Conservation (phyloP, 2,113 vertebrate species). For the Lophotis ruficrista region DNA sequence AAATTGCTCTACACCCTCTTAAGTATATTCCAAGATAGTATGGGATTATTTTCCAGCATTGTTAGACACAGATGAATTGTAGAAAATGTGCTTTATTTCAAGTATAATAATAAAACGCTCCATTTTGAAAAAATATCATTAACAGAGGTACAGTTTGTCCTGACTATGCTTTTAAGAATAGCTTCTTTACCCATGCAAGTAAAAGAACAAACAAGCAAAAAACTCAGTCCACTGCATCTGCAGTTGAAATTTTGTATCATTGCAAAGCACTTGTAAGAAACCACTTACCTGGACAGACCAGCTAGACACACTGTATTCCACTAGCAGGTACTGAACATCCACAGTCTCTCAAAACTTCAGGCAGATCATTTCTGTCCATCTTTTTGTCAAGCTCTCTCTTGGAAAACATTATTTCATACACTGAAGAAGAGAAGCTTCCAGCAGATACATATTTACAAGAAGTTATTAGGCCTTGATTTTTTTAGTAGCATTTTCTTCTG, state of each 20-base stretch:
- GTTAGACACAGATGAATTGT: background rate
- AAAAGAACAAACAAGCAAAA: background rate
- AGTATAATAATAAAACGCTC: background rate
- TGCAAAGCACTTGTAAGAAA: background rate
- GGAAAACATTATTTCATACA: slow-evolving; percentile 59
- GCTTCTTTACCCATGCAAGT: background rate
- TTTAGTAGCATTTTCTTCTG: background rate
- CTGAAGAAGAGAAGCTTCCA: background rate
- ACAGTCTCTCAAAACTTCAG: slow-evolving; percentile 46
- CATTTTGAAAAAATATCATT: background rate
- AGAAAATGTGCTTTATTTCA: background rate
- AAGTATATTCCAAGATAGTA: background rate
- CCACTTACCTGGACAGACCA: background rate
- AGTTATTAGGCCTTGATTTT: background rate
- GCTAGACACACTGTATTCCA: background rate
- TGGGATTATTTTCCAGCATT: background rate
- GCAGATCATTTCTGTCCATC: slow-evolving; percentile 36
- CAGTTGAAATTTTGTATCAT: background rate
- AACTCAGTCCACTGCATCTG: background rate
- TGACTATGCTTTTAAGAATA: background rate
- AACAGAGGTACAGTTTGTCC: background rate
- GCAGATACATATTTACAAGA: background rate
- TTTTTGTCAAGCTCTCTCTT: slow-evolving; percentile 33
- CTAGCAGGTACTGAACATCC: slow-evolving; percentile 7
- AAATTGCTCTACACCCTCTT: background rate